Evolutionary conservation across 2,113 vertebrate species (phyloP), one percentile per base, ranked within the genome.

Genomic region (Tyto alba): DNA sequence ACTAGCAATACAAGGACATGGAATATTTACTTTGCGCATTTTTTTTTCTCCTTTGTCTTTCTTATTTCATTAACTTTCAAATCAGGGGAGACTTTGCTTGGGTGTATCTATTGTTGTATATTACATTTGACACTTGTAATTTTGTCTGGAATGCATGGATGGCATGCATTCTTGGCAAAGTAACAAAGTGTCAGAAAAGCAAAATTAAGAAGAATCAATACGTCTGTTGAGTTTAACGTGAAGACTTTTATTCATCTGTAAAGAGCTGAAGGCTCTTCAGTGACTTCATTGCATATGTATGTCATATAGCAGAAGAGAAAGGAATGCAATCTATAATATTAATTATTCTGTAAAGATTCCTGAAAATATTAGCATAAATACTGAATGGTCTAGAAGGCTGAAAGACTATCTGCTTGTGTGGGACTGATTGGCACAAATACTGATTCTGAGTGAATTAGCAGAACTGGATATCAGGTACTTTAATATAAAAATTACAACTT

Each of bases 21-120:
- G 3, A 63, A 47, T 66, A 73, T 73, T 96, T 87, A 64, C 40
- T 91, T 92, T 30, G 5, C 40, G 27, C 6, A 1, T 32, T 62
- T 29, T 67, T 62, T 91, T 53, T n/a, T 15, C 3, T 27, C 3
- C 41, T 62, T 82, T 72, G 7, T 11, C 10, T 79, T 90, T 76
- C 91, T 69, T 87, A 83, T 23, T 72, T 84, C 48, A 84, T 96
- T 91, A 92, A 80, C 25, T 96, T 92, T 95, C 75, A 85, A 75
- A 89, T 74, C 55, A 43, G 19, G 12, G 21, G 14, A 60, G 45
- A 9, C 23, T 80, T 72, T 66, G 8, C 64, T 77, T 48, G 43
- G 85, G 40, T 27, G 15, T 66, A n/a, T 84, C 40, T 76, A 18
- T 52, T 91, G 34, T 57, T 95, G 41, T 13, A 38, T 74, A 86